Evolutionary conservation across 2,888 invertebrate genomes (phyloP).

Genomic region (Catonia carolina): DNA sequence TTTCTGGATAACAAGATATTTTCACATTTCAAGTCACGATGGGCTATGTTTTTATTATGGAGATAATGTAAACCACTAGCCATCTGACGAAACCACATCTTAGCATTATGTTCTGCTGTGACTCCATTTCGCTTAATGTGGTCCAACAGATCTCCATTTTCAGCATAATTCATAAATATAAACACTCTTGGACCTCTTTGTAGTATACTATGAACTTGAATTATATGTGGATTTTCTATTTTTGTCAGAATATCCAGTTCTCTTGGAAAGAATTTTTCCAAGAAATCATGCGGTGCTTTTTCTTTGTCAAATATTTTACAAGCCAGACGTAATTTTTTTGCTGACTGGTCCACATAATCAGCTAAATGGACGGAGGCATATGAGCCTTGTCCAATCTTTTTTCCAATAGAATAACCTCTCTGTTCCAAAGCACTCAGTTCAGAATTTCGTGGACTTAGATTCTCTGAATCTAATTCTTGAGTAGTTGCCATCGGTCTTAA

Average conservation of each 20-base stretch:
- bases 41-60: constrained; percentile 77
- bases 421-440: constrained; percentile 79
- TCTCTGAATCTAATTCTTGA: neutral
- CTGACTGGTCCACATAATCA: constrained; percentile 65
- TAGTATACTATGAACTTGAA: constrained; percentile 80
- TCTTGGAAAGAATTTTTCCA: constrained; percentile 87
- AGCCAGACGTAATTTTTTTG: constrained; percentile 66
- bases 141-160: constrained; percentile 83
- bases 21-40: constrained; percentile 91
- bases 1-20: constrained; percentile 77
- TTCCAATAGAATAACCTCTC: constrained; percentile 74
- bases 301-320: constrained; percentile 89
- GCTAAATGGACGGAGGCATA: constrained; percentile 87
- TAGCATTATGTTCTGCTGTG: constrained; percentile 70
- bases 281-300: constrained; percentile 81
- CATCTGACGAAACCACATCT: constrained; percentile 82
- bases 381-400: constrained; percentile 85
- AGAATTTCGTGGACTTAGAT: constrained; percentile 57
- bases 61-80: constrained; percentile 74
- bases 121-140: constrained; percentile 72
- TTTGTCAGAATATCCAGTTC: constrained; percentile 84
- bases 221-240: constrained; percentile 85
- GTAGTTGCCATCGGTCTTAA: neutral
- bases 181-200: constrained; percentile 77
- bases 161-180: constrained; percentile 87